A percentile compares a stretch with the other conserved stretches of the same genome.
phyloP scores from a whole-genome alignment of 2,888 invertebrate genomes.

The Cyclophora albipunctata region DNA sequence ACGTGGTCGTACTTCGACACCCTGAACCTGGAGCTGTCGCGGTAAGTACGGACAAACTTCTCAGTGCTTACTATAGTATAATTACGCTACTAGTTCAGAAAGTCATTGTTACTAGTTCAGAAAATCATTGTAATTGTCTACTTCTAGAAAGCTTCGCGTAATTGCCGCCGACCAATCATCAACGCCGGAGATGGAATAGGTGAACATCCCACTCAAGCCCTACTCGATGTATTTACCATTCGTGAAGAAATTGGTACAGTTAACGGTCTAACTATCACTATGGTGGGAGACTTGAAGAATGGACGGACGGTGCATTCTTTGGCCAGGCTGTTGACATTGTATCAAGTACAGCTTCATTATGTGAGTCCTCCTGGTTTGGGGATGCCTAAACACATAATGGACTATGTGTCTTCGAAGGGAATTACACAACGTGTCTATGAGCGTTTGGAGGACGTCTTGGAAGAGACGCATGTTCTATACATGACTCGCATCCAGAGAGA shows the following conservation, averaged over 20 bases:
- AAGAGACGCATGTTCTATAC: slow-evolving; percentile 97
- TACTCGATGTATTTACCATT: slow-evolving; percentile 98
- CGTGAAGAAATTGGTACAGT: slow-evolving; percentile 99
- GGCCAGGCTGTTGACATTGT: slow-evolving; percentile 93
- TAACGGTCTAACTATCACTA: slow-evolving; percentile 96
- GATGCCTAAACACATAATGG: slow-evolving; percentile 92
- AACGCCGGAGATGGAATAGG: slow-evolving; percentile 99
- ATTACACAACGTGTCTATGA: slow-evolving; percentile 83
- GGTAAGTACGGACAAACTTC: slow-evolving; percentile 69
- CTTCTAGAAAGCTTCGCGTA: slow-evolving; percentile 84
- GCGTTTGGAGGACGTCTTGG: slow-evolving; percentile 89
- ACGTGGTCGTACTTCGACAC: slow-evolving; percentile 95
- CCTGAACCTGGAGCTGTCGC: slow-evolving; percentile 93
- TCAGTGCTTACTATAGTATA: neutral
- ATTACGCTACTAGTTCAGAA: neutral
- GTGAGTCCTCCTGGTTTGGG: slow-evolving; percentile 90
- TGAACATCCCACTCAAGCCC: slow-evolving; percentile 98
- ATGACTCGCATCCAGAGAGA: slow-evolving; percentile 99
- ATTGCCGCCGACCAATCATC: slow-evolving; percentile 92
- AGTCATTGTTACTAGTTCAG: neutral
- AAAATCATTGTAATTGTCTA: neutral
- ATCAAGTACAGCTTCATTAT: slow-evolving; percentile 94
- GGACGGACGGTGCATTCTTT: slow-evolving; percentile 98
- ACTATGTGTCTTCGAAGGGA: slow-evolving; percentile 86
- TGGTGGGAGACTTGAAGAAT: slow-evolving; percentile 98